Evolutionary conservation across 53 echinoderm and acorn worm species (phyloP).

Genomic region (Pentamera pediparva): DNA sequence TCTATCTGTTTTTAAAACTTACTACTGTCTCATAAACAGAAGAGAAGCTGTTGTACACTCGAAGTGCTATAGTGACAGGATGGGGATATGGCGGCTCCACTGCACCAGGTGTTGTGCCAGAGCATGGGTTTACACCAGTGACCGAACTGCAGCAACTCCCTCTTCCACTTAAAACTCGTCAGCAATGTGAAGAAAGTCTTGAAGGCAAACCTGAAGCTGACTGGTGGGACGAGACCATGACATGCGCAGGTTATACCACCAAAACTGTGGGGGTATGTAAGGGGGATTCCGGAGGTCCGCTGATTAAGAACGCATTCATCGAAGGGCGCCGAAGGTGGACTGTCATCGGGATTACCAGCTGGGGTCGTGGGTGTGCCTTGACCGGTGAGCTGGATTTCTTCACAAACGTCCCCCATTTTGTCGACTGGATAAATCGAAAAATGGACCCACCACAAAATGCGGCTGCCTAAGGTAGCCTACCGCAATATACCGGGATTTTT

Average conservation of each 20-base stretch:
- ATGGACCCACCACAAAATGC: neutral
- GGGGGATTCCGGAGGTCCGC: conserved; percentile 1
- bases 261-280: neutral
- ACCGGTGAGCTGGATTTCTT: conserved; percentile 13
- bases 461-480: no score
- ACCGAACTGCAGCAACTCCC: neutral
- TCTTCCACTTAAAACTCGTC: neutral
- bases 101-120: neutral
- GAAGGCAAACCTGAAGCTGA: neutral
- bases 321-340: neutral
- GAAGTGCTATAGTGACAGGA: neutral
- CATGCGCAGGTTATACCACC: neutral
- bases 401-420: conserved; percentile 3
- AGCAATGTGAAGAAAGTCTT: neutral
- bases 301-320: neutral
- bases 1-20: no score
- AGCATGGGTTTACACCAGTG: neutral
- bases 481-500: no score
- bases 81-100: neutral
- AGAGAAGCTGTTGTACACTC: neutral
- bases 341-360: conserved; percentile 11
- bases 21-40: no score
- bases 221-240: conserved; percentile 7
- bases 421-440: neutral
- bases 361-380: conserved; percentile 17